phyloP scores from a whole-genome alignment of 2,113 vertebrate species.

The Scomber colias region DNA sequence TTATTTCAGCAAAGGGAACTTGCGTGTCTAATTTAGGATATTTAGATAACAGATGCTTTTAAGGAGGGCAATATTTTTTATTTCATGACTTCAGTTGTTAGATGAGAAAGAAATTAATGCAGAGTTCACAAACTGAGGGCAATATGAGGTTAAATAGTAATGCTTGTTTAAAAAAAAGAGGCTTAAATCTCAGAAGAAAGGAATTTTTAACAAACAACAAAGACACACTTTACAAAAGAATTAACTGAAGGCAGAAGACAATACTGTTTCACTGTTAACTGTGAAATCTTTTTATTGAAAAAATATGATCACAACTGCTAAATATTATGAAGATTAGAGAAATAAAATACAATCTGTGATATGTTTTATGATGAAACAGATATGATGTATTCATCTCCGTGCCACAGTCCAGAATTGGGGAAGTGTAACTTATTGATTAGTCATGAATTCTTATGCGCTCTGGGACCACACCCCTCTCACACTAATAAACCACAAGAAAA shows the following conservation, averaged over 20 bases:
- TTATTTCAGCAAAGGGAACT: neutral
- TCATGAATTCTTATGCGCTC: conserved; percentile 22
- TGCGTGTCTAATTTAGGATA: neutral
- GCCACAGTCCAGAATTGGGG: conserved; percentile 12
- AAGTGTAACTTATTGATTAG: conserved; percentile 34
- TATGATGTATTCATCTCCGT: conserved; percentile 1
- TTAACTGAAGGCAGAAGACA: neutral
- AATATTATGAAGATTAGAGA: neutral
- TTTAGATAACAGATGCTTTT: conserved; percentile 12
- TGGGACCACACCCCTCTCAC: conserved; percentile 40
- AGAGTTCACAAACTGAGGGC: neutral
- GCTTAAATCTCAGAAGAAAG: neutral
- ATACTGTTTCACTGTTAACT: neutral
- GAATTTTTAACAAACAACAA: neutral
- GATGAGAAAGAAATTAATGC: neutral
- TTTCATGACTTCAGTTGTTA: neutral
- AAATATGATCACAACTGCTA: neutral
- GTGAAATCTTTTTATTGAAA: neutral
- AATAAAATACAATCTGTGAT: neutral
- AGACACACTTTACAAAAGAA: neutral
- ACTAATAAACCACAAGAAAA: conserved; percentile 50
- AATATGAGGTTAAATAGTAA: neutral
- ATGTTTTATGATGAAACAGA: conserved; percentile 7
- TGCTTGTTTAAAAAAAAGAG: neutral
- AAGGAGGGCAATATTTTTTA: neutral